Evolutionary conservation across 2,113 vertebrate genomes (phyloP), one percentile per base, ranked within the genome.

Genomic region (Menura novaehollandiae): DNA sequence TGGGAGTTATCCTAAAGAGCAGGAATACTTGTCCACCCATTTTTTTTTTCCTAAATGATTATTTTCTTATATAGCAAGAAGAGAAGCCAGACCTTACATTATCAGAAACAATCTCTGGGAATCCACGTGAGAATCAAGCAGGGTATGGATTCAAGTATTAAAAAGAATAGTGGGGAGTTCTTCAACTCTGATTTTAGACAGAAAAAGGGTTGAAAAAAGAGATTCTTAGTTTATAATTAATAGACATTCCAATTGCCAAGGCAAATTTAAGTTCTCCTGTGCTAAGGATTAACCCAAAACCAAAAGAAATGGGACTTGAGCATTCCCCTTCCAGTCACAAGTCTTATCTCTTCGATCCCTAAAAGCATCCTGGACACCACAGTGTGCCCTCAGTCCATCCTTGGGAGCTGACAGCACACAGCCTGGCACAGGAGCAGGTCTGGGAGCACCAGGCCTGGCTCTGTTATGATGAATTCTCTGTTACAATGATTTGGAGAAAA

Each of bases 401-500:
- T 20, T 35, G 71, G 64, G 72, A 88, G 78, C 62, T 73, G 74
- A 9, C 3, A 3, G 77, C 66, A 9, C n/a, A 10, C 22, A 43
- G 81, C 69, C 53, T 33, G 13, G 63, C 83, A n/a, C 43, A 63
- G 72, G 62, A 63, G 13, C 46, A 39, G 71, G 26, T 39, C 75
- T 60, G 78, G 22, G 81, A 85, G 86, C 49, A 77, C 62, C 85
- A 69, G 93, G 83, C 88, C 88, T 89, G 85, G 18, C 63, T 87
- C 64, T 78, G 84, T 94, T 90, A 59, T 49, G 95, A 92, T 94
- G 58, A 94, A 93, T 97, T 95, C 95, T 96, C 96, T 79, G 72
- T 95, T 91, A 87, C 89, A 97, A 97, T 81, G 95, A 95, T 98
- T 97, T 73, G 88, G 94, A 97, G 96, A 97, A 98, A 98, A 98